phyloP scores from a whole-genome alignment of 2,888 invertebrate species.

The Euclidia mi region DNA sequence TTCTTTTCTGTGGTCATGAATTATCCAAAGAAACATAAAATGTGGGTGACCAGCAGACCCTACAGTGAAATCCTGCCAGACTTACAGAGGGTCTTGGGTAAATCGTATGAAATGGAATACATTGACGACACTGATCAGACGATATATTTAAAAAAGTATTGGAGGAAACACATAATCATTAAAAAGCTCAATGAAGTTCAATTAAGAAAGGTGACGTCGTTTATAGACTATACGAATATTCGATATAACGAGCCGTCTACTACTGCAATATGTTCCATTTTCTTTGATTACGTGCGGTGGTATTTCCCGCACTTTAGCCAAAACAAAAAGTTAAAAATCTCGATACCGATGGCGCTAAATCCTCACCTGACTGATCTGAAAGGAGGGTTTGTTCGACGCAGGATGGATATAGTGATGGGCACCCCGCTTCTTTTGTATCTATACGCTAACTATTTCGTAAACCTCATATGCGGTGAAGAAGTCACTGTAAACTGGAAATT shows the following conservation, averaged over 20 bases:
- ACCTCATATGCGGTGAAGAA: conserved; percentile 16
- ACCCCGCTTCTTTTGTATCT: conserved; percentile 35
- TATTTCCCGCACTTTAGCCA: neutral
- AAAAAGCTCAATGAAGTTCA: conserved; percentile 18
- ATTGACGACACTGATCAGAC: conserved; percentile 23
- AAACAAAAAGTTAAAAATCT: neutral
- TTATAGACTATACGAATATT: conserved; percentile 22
- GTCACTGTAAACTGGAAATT: neutral
- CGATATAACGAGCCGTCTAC: neutral
- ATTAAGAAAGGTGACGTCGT: conserved; percentile 19
- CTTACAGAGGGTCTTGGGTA: conserved; percentile 18
- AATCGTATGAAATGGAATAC: conserved; percentile 12
- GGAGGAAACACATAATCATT: conserved; percentile 27
- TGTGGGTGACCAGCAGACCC: conserved; percentile 45
- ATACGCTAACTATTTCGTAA: conserved; percentile 25
- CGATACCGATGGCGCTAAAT: neutral
- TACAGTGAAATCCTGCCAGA: conserved; percentile 30
- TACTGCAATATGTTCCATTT: neutral
- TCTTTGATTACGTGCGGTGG: neutral
- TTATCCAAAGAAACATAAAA: conserved; percentile 15
- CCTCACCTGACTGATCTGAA: neutral
- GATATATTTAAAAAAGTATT: conserved; percentile 21
- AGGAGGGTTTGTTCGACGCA: neutral
- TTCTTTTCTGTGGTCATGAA: conserved; percentile 8
- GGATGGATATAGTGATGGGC: conserved; percentile 4